Evolutionary conservation across 2,888 invertebrate genomes (phyloP).

Genomic region (Ceraclea dissimilis): DNA sequence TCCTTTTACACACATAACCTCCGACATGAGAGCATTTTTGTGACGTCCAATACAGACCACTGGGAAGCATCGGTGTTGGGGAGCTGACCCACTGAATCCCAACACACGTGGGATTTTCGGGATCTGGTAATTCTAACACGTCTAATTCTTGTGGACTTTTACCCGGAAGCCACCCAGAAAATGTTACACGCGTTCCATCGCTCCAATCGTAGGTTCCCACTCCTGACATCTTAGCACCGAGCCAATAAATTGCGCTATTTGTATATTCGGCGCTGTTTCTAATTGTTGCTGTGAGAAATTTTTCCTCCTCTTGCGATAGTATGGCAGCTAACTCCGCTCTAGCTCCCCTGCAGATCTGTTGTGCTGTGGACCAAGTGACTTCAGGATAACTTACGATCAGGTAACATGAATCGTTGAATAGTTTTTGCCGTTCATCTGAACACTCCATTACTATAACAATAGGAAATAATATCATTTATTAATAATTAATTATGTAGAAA

Average conservation of each 20-base stretch:
- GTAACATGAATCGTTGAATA: conserved; percentile 67
- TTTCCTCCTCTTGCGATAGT: conserved; percentile 59
- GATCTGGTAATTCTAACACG: conserved; percentile 29
- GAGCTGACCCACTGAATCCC: conserved; percentile 61
- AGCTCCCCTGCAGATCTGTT: conserved; percentile 63
- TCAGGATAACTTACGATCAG: conserved; percentile 69
- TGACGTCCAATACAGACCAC: conserved; percentile 64
- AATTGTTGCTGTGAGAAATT: conserved; percentile 61
- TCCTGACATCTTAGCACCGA: conserved; percentile 52
- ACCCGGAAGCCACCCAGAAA: conserved; percentile 58
- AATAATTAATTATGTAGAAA: too few relatives aligned
- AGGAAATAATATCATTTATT: too few relatives aligned
- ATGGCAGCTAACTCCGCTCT: conserved; percentile 65
- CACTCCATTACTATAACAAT: conserved; percentile 56
- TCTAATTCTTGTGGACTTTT: conserved; percentile 38
- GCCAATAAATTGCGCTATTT: conserved; percentile 67
- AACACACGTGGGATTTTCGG: conserved; percentile 36
- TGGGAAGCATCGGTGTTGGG: conserved; percentile 55
- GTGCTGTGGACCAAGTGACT: conserved; percentile 64
- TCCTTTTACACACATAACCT: conserved; percentile 60
- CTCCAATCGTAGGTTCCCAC: conserved; percentile 53
- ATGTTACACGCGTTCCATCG: conserved; percentile 54
- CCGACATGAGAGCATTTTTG: conserved; percentile 57
- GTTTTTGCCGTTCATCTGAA: conserved; percentile 59
- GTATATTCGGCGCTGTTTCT: conserved; percentile 63